A percentile compares a stretch with the other conserved stretches of the same genome.
phyloP scores from a whole-genome alignment of 2,888 invertebrate species.

The Adelphocoris suturalis region DNA sequence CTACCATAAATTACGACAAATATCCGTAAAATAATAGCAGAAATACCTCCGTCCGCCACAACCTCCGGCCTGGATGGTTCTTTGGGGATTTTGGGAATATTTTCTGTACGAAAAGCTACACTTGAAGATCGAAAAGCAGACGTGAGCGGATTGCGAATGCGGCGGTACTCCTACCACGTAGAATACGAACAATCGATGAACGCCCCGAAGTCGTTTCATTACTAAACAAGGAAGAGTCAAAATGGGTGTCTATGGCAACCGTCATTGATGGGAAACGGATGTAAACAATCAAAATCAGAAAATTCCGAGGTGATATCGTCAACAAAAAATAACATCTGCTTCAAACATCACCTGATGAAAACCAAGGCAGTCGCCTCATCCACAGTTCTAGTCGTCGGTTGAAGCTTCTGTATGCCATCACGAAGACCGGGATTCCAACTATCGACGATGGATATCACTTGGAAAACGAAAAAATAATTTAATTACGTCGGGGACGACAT shows the following conservation, averaged over 20 bases:
- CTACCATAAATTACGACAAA: too few species aligned
- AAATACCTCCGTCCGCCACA: not conserved
- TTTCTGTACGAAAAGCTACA: not conserved
- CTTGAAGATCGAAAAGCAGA: not conserved
- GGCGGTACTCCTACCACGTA: not conserved
- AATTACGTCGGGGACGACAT: not conserved
- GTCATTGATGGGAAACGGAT: not conserved
- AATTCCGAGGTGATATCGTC: not conserved
- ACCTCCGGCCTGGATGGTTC: not conserved
- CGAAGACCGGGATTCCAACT: not conserved
- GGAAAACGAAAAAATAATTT: not conserved
- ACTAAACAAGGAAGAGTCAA: not conserved
- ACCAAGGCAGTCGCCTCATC: slow-evolving; percentile 47
- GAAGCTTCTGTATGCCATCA: not conserved
- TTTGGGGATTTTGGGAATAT: not conserved
- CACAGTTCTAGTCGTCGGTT: slow-evolving; percentile 26
- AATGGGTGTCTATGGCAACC: not conserved
- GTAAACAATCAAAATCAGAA: not conserved
- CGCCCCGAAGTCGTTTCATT: not conserved
- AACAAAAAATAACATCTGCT: not conserved
- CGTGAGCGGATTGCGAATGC: not conserved
- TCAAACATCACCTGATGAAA: slow-evolving; percentile 34
- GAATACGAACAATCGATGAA: not conserved
- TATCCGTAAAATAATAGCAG: too few species aligned
- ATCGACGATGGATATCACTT: not conserved